Percentiles rank a stretch among this genome's conserved stretches.
phyloP scores from a whole-genome alignment of 2,113 vertebrate genomes.

The pig (Sus scrofa) region DNA sequence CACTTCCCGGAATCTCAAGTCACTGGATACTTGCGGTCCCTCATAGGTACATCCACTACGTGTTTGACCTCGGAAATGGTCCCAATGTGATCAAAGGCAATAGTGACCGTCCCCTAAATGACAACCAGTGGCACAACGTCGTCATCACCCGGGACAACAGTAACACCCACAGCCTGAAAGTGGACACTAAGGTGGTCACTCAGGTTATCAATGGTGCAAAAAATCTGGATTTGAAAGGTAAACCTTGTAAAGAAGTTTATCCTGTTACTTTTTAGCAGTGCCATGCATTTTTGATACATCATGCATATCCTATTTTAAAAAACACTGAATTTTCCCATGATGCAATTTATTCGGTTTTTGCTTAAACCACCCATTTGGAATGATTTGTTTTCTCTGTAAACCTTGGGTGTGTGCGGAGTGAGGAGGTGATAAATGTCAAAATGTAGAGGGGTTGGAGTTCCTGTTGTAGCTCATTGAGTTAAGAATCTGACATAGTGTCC shows the following conservation, averaged over 20 bases:
- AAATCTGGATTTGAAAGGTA: constrained; percentile 99
- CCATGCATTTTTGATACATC: not conserved
- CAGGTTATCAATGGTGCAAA: constrained; percentile 99
- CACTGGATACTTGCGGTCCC: accelerated
- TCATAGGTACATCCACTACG: constrained; percentile 97
- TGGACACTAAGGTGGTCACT: constrained; percentile 95
- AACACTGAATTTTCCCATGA: not conserved
- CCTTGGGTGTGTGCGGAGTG: not conserved
- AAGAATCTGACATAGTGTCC: no score
- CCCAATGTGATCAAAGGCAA: constrained; percentile 99
- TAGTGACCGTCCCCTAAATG: constrained; percentile 95
- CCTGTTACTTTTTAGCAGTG: not conserved
- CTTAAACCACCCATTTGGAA: not conserved
- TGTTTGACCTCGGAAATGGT: constrained; percentile 99
- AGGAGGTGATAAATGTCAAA: not conserved
- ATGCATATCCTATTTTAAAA: not conserved
- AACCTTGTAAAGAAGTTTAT: not conserved
- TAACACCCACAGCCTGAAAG: constrained; percentile 98
- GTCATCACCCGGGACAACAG: constrained; percentile 98
- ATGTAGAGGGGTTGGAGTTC: not conserved
- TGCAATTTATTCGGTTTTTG: not conserved
- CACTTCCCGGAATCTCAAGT: not conserved
- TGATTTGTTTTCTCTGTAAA: not conserved
- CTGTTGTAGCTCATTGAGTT: no score
- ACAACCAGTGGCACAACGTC: constrained; percentile 99